phyloP scores from a whole-genome alignment of 2,888 invertebrate genomes.

The Magallana nippona region DNA sequence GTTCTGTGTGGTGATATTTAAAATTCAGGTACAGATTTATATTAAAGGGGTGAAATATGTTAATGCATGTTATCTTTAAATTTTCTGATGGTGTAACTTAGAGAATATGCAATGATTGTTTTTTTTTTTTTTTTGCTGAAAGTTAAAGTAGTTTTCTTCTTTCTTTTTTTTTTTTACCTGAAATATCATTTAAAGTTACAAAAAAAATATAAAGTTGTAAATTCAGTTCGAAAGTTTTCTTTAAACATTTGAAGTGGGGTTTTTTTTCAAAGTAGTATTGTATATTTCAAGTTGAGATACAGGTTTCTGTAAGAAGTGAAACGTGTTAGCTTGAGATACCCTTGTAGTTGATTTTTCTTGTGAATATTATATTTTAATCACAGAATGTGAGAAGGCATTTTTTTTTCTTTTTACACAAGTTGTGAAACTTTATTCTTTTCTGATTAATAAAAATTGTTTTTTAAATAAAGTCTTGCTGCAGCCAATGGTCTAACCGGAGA shows the following conservation, averaged over 20 bases:
- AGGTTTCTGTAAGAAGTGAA: background rate
- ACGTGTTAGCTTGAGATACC: background rate
- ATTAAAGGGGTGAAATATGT: background rate
- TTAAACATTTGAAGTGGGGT: too few species aligned
- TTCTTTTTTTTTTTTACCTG: too few species aligned
- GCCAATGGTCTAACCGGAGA: slow-evolving; percentile 36
- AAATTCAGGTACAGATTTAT: slow-evolving; percentile 20
- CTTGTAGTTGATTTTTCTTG: too few species aligned
- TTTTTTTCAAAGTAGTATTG: too few species aligned
- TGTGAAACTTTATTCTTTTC: background rate
- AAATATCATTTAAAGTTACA: too few species aligned
- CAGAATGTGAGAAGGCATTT: background rate
- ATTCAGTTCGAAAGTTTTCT: too few species aligned
- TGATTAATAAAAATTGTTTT: background rate
- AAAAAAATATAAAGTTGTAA: too few species aligned
- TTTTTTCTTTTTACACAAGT: background rate
- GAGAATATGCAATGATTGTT: too few species aligned
- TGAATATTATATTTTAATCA: too few species aligned
- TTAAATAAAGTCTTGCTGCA: background rate
- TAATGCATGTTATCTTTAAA: background rate
- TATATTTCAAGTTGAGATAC: background rate
- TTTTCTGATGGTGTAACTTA: too few species aligned
- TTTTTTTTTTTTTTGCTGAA: too few species aligned
- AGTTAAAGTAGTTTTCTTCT: too few species aligned
- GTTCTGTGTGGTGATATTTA: background rate